Evolutionary conservation across 2,113 vertebrate genomes (phyloP).

Genomic region (Rhynchopsitta pachyrhyncha): DNA sequence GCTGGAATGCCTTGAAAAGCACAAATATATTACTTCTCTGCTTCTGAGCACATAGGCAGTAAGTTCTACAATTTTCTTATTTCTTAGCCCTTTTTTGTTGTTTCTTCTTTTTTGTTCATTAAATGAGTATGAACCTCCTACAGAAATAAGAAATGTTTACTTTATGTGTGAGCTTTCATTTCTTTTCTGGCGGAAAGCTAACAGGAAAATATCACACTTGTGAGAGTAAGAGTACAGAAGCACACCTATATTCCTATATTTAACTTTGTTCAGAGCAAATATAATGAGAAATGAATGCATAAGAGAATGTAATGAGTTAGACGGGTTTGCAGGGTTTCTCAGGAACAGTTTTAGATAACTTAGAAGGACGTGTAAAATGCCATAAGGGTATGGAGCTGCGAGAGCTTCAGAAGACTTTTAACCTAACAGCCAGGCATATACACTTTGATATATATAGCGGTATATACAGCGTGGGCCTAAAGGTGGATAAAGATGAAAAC

Average conservation of each 20-base stretch:
- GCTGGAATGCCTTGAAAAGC: neutral
- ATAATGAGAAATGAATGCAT: neutral
- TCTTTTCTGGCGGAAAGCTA: neutral
- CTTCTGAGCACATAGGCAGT: neutral
- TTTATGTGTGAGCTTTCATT: neutral
- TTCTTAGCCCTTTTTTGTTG: neutral
- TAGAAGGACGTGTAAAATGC: neutral
- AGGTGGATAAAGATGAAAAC: neutral
- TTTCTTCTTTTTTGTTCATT: neutral
- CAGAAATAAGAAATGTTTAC: neutral
- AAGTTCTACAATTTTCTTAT: slow-evolving; percentile 15
- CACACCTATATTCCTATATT: neutral
- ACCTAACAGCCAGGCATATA: neutral
- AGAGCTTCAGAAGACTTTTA: neutral
- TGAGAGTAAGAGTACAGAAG: neutral
- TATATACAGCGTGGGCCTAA: neutral
- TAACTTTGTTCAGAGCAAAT: neutral
- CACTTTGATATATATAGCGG: neutral
- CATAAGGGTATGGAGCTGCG: neutral
- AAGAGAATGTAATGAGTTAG: neutral
- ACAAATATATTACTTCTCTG: neutral
- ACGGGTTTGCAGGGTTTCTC: neutral
- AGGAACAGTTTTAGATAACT: neutral
- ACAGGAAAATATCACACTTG: neutral
- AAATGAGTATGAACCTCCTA: neutral